Evolutionary conservation across 2,113 vertebrate species (phyloP).

Genomic region (Eudyptes chrysolophus): DNA sequence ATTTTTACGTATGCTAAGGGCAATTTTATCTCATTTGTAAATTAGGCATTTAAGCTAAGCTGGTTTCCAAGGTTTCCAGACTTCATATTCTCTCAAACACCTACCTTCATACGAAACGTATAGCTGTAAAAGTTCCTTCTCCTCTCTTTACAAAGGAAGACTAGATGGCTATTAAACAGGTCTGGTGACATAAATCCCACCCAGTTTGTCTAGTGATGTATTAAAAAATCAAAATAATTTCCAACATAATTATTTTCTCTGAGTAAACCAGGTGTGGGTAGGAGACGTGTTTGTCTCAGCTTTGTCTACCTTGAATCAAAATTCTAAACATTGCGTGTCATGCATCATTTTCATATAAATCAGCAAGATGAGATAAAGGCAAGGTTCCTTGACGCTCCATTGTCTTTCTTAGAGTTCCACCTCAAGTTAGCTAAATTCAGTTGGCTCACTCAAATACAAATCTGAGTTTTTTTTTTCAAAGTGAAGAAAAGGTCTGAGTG

Average conservation of each 20-base stretch:
- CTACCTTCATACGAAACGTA: background rate
- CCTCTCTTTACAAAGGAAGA: background rate
- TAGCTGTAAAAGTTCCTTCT: background rate
- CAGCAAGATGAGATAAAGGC: background rate
- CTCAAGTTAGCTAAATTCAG: background rate
- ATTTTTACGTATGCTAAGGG: background rate
- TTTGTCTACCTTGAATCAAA: background rate
- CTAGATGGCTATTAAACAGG: background rate
- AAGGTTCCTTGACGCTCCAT: background rate
- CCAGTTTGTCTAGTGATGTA: background rate
- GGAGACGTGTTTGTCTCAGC: background rate
- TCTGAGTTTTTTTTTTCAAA: background rate
- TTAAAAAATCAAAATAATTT: background rate
- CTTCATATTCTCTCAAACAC: background rate
- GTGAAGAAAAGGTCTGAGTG: background rate
- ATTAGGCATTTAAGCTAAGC: background rate
- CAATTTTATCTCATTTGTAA: background rate
- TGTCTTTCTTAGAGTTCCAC: background rate
- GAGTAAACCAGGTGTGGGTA: background rate
- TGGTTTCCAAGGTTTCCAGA: background rate
- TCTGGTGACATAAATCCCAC: background rate
- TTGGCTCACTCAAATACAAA: background rate
- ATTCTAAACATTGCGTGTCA: rapidly evolving
- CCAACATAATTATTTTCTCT: background rate
- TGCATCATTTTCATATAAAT: background rate